Base-by-base conservation (phyloP, 2,888 invertebrate genomes). In the Spisula subtruncata region DNA sequence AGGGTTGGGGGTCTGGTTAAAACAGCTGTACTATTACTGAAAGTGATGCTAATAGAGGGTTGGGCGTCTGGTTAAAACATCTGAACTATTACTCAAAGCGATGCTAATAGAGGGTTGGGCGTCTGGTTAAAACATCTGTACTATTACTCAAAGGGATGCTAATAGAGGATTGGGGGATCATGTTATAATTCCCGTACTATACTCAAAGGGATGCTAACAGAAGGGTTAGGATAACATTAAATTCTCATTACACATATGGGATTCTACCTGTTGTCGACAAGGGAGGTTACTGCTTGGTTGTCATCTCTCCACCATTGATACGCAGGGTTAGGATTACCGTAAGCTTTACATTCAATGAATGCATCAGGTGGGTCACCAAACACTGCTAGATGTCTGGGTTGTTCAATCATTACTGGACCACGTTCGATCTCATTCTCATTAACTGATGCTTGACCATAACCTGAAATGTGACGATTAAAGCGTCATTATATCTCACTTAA, bases 271-370 rank as follows among this genome's bases (percentile, higher is more conserved):
- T 35, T 85, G 41, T 86, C 80, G 29, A 82, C 75, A 18, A n/a
- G 16, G 0, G 91, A 92, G 16, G 91, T 92, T 0, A 92, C 89
- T 56, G 88, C n/a, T 16, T 60, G 71, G 14, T 75, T 84, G 6
- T n/a, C 29, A n/a, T 86, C 93, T 98, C 98, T 96, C 97, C 99
- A 99, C 99, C 99, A 95, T n/a, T 98, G 98, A 96, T 99, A 99
- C 0, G 98, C 98, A 0, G 99, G 99, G 32, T 98, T 98, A 10
- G 99, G 99, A 96, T 98, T 99, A 0, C 99, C 99, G 16, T 92
- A 94, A 14, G 97, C 97, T 16, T 96, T 94, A 95, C 97, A 93
- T 98, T 93, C 95, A 14, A 96, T 85, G 41, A 86, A 92, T 0
- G 89, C 89, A 29, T 87, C 75, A 1, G 84, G 86, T 0, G 93